phyloP scores from a whole-genome alignment of 2,888 invertebrate genomes.

The Diploptera punctata region DNA sequence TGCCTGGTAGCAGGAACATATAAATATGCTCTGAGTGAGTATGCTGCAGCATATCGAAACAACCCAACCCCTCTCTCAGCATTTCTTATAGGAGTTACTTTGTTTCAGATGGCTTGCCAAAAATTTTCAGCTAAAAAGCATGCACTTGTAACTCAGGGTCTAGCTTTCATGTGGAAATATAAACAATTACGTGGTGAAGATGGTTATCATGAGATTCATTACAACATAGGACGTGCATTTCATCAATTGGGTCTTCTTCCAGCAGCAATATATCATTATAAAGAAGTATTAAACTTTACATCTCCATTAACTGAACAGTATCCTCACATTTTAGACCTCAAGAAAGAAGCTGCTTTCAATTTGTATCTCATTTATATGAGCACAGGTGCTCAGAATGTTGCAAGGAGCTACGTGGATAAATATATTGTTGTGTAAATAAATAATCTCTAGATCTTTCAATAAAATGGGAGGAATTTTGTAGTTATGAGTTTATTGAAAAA shows the following conservation, averaged over 20 bases:
- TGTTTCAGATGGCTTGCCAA: conserved; percentile 83
- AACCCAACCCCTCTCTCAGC: conserved; percentile 74
- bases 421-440: too few relatives aligned
- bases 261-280: conserved; percentile 84
- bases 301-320: conserved; percentile 62
- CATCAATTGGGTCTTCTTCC: conserved; percentile 83
- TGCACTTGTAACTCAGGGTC: conserved; percentile 74
- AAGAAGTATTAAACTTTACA: conserved; percentile 71
- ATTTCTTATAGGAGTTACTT: conserved; percentile 76
- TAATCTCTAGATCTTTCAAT: too few relatives aligned
- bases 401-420: conserved; percentile 79
- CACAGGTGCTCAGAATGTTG: conserved; percentile 75
- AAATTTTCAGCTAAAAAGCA: conserved; percentile 82
- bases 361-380: conserved; percentile 83
- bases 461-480: too few relatives aligned
- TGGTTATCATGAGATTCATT: conserved; percentile 81
- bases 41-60: conserved; percentile 72
- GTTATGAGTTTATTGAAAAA: too few relatives aligned
- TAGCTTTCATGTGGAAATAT: conserved; percentile 76
- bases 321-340: conserved; percentile 71
- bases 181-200: conserved; percentile 70
- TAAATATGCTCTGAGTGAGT: conserved; percentile 83
- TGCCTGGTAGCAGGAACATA: conserved; percentile 85
- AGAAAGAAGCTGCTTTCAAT: conserved; percentile 86
- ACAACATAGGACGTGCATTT: conserved; percentile 85